phyloP scores from a whole-genome alignment of 2,888 invertebrate genomes.

The Eulithis testata region DNA sequence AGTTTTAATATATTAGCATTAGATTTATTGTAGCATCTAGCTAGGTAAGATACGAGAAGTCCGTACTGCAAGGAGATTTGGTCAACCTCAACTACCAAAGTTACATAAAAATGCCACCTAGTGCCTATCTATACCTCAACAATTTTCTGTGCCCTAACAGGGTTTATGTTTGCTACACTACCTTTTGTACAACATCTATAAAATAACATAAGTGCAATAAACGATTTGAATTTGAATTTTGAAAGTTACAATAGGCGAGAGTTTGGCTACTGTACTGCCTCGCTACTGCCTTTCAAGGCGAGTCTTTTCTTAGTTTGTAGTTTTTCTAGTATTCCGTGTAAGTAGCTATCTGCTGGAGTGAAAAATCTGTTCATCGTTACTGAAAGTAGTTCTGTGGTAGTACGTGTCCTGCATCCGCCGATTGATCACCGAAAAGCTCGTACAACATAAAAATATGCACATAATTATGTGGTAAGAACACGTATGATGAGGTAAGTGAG shows the following conservation, averaged over 20 bases:
- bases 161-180: no score
- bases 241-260: no score
- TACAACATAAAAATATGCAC: constrained; percentile 34
- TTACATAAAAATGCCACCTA: no score
- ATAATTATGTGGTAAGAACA: constrained; percentile 37
- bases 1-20: constrained; percentile 4
- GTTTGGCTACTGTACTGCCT: no score
- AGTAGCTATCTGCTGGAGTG: neutral
- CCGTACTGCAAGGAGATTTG: neutral
- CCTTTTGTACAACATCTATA: no score
- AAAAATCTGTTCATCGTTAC: neutral
- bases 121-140: no score
- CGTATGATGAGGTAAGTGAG: constrained; percentile 33
- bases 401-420: constrained; percentile 49
- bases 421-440: constrained; percentile 32
- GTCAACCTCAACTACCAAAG: neutral
- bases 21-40: neutral
- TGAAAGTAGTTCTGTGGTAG: constrained; percentile 14
- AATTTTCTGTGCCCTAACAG: no score
- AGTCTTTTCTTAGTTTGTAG: no score
- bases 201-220: no score
- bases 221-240: no score
- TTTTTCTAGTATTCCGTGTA: neutral
- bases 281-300: no score
- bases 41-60: neutral